These are phyloP conservation scores for Orientallactaga sibirica DNA, from an alignment of 2,797 vertebrate genomes.

Conservation along the genomic window DNA sequence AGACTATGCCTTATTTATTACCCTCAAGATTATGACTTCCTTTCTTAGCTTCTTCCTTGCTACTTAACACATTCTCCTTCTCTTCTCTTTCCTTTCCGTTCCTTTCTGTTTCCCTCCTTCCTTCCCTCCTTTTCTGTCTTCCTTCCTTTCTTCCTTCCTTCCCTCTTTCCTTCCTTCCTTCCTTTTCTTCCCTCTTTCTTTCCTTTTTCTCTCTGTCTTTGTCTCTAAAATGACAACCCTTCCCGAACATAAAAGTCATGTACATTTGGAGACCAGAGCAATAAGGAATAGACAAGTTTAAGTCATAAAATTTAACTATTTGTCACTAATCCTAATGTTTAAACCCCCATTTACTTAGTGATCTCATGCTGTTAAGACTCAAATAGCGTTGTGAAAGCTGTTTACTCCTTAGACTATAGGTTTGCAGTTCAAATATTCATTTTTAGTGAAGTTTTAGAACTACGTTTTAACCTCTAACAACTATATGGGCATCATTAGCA, in stretches of 20 bases:
- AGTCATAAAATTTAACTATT: conserved; percentile 1
- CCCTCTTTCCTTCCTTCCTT: not conserved
- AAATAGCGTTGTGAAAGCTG: not conserved
- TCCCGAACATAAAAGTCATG: not conserved
- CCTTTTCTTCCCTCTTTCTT: not conserved
- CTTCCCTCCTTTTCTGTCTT: not conserved
- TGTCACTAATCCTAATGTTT: not conserved
- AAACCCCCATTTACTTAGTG: conserved; percentile 16
- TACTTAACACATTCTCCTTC: not conserved
- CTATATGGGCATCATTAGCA: not conserved
- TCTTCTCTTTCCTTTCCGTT: too few species aligned
- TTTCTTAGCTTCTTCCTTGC: not conserved
- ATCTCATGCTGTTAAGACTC: not conserved
- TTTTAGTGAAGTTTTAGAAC: not conserved
- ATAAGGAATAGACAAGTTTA: not conserved
- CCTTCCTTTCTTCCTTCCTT: not conserved
- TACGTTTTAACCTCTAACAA: conserved; percentile 17
- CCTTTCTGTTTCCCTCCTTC: not conserved
- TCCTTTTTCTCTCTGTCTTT: not conserved
- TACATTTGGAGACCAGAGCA: not conserved
- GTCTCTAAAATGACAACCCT: not conserved
- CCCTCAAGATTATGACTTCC: not conserved
- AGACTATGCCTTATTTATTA: not conserved
- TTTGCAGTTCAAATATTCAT: conserved; percentile 30
- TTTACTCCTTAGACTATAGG: not conserved